phyloP scores from a whole-genome alignment of 2,888 invertebrate species.

The Coelopa pilipes region DNA sequence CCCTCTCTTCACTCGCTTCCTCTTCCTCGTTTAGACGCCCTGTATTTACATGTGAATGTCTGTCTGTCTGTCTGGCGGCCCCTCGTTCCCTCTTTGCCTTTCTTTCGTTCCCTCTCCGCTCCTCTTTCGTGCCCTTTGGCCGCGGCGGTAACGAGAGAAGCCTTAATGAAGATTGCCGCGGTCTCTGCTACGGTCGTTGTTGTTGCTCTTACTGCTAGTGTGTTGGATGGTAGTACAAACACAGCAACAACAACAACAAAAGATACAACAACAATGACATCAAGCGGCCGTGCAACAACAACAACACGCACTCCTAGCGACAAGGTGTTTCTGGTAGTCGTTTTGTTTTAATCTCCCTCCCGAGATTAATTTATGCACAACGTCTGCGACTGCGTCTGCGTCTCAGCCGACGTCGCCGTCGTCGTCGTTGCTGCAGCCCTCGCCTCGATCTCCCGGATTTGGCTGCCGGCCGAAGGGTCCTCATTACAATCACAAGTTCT shows the following conservation, averaged over 20 bases:
- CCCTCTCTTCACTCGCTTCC: neutral
- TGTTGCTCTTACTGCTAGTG: too few species aligned
- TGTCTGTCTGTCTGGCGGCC: too few species aligned
- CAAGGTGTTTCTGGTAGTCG: neutral
- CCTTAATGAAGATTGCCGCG: too few species aligned
- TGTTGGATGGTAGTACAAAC: too few species aligned
- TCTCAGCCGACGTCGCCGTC: neutral
- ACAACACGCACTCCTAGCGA: neutral
- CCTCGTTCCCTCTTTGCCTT: too few species aligned
- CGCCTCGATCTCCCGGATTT: neutral
- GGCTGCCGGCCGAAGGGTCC: neutral
- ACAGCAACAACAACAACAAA: slow-evolving; percentile 1
- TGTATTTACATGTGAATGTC: neutral
- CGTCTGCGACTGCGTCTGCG: too few species aligned
- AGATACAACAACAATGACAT: too few species aligned
- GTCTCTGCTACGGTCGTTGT: too few species aligned
- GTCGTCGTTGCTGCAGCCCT: neutral
- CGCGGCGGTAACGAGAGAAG: too few species aligned
- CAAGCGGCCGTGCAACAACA: neutral
- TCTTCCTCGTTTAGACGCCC: neutral
- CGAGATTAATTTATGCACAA: neutral
- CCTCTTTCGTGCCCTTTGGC: too few species aligned
- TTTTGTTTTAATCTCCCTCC: neutral
- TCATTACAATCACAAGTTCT: too few species aligned
- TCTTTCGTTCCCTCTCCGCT: too few species aligned